Evolutionary conservation across 1,140 invertebrate genomes (phyloP), one percentile per base, ranked within the genome.

Genomic region (Papilio polyxenes): DNA sequence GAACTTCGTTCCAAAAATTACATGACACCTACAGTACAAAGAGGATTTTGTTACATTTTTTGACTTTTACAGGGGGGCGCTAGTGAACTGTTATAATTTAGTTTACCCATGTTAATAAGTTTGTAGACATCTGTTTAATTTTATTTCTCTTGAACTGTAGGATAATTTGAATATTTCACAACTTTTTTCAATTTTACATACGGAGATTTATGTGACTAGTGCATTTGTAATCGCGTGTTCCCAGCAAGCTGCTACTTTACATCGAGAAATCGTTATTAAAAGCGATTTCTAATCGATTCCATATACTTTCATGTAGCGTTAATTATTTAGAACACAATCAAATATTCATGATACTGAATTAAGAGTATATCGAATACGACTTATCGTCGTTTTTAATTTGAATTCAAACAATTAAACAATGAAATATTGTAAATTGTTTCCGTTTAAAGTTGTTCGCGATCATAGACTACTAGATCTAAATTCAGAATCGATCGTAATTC

Each of bases 261-360:
- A 79, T 79, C 77, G 51, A 59, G 77, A 79, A 62, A 79, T 40
- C 77, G 53, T 65, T 62, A 79, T 79, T 37, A 79, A 72, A 79
- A 56, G 2, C 77, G 77, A 79, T 79, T 79, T 79, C 77, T 62
- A 79, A 79, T 79, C 77, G 53, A 79, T 62, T 79, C 56, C 31
- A 79, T 37, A 79, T 79, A 79, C 76, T 79, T 79, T 79, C 77
- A 79, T 40, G 77, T 62, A 20, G 77, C 31, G 56, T 40, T 78
- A 78, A 78, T 78, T 78, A 78, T 79, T 79, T 40, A 62, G 37
- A 62, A 62, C 77, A 62, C n/a, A 23, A 13, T 78, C 13, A 56
- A 79, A 79, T 62, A 79, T 79, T 79, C 53, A 77, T 77, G 15
- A 49, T 20, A n/a, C 23, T 51, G 17, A 15, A 53, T 31, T 77